These are phyloP conservation scores for Turritopsis dohrnii DNA, from an alignment of 30 jellyfish, hydroid and myxozoan species.

Conservation along the genomic window DNA sequence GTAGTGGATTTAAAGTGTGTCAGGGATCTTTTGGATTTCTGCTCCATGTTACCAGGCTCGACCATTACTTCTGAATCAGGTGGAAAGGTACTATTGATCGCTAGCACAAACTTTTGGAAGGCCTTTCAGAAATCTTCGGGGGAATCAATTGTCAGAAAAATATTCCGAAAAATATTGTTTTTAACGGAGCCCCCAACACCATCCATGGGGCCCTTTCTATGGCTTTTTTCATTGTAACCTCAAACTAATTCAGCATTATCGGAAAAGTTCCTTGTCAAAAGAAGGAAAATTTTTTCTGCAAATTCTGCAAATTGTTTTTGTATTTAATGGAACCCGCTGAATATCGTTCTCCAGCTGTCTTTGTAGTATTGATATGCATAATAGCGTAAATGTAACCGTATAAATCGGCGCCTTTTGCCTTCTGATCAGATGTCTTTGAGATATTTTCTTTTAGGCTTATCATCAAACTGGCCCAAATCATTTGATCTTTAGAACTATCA, in stretches of 20 bases:
- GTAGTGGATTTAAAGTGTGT: background rate
- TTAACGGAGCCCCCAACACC: constrained; percentile 3
- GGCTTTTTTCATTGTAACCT: constrained; percentile 9
- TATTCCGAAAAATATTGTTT: background rate
- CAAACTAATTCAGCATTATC: constrained; percentile 4
- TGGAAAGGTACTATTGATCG: background rate
- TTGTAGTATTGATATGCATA: no score
- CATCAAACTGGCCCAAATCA: no score
- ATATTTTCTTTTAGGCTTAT: no score
- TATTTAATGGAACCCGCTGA: no score
- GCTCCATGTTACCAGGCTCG: constrained; percentile 9
- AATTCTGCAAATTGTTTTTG: no score
- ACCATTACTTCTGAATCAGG: background rate
- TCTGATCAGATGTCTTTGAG: no score
- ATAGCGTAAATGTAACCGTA: no score
- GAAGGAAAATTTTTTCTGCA: no score
- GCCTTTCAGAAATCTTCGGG: background rate
- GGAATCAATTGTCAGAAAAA: background rate
- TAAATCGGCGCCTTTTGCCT: no score
- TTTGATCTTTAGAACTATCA: no score
- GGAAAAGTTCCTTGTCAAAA: background rate
- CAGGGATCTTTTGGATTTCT: background rate
- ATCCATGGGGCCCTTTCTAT: constrained; percentile 13
- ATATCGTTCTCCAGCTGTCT: no score
- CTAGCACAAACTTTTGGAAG: background rate